Evolutionary conservation across 2,113 vertebrate species (phyloP).

Genomic region (Pan troglodytes): NHGRI_mPanTro3-v2.1_pri NC_072402.2:76662001-76662500

Average conservation of each 20-base stretch:
- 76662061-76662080: constrained; percentile 36
- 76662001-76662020: constrained; percentile 16
- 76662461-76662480: background rate
- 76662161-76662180: constrained; percentile 92
- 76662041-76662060: constrained; percentile 42
- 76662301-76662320: constrained; percentile 10
- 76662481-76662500: background rate
- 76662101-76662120: constrained; percentile 29
- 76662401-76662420: background rate
- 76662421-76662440: background rate
- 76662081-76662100: background rate
- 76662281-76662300: background rate
- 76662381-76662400: constrained; percentile 49
- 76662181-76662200: constrained; percentile 98
- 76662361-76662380: background rate
- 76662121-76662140: constrained; percentile 86
- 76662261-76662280: constrained; percentile 34
- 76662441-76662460: background rate
- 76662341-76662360: background rate
- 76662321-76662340: background rate
- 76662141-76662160: constrained; percentile 91
- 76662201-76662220: constrained; percentile 87
- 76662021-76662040: constrained; percentile 22
- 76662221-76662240: constrained; percentile 90
- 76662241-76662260: constrained; percentile 91